Conservation (phyloP, 2,797 vertebrate genomes). For the Amblyopsis hoosieri region DNA sequence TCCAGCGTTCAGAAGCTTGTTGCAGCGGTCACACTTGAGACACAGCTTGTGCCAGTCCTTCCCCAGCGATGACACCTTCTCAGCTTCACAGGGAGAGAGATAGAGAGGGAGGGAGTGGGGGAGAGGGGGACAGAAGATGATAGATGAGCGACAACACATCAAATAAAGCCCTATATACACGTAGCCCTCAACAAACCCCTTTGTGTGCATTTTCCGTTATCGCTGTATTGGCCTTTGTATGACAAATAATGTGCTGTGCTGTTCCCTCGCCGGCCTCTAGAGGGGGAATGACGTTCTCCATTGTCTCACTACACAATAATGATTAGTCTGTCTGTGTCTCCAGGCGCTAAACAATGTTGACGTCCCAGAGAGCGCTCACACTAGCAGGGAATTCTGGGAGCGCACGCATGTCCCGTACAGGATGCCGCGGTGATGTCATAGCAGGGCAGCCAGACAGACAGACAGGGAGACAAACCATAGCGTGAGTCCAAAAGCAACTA, state of each 20-base stretch:
- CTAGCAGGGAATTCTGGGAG: slow-evolving; percentile 27
- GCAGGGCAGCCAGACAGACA: slow-evolving; percentile 33
- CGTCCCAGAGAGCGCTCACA: too few species aligned
- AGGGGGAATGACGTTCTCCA: slow-evolving; percentile 32
- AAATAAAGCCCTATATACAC: slow-evolving; percentile 36
- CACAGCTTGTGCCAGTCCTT: slow-evolving; percentile 99
- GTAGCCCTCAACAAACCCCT: slow-evolving; percentile 26
- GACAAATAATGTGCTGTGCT: slow-evolving; percentile 19
- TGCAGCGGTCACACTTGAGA: slow-evolving; percentile 95
- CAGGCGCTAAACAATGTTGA: too few species aligned
- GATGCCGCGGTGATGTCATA: slow-evolving; percentile 63
- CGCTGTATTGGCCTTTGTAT: slow-evolving; percentile 16
- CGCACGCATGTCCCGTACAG: slow-evolving; percentile 45
- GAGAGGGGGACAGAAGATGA: background rate
- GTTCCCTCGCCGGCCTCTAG: slow-evolving; percentile 16
- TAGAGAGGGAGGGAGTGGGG: slow-evolving; percentile 1
- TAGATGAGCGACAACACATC: background rate
- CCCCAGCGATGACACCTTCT: slow-evolving; percentile 95
- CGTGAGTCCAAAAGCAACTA: slow-evolving; percentile 52
- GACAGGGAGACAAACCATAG: slow-evolving; percentile 2
- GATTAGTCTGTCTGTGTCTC: slow-evolving; percentile 21
- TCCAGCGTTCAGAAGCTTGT: slow-evolving; percentile 91
- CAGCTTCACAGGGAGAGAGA: slow-evolving; percentile 73
- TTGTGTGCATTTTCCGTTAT: slow-evolving; percentile 7
- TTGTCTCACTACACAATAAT: slow-evolving; percentile 48